Evolutionary conservation across 2,888 invertebrate species (phyloP).

Genomic region (Dicyrtomina minuta): DNA sequence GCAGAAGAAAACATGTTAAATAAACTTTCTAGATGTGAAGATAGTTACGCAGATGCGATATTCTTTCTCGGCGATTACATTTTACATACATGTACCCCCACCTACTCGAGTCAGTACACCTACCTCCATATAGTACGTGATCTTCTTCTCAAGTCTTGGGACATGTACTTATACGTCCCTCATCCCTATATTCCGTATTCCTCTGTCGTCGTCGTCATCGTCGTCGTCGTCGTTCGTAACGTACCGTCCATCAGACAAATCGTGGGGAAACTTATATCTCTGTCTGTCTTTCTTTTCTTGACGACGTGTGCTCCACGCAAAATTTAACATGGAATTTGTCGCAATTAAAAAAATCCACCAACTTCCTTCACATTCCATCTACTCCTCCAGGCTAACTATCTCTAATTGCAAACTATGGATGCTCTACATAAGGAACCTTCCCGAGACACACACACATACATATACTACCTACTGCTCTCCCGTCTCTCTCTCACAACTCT

Average conservation of each 20-base stretch:
- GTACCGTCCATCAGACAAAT: conserved; percentile 19
- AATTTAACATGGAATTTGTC: conserved; percentile 54
- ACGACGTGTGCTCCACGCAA: conserved; percentile 44
- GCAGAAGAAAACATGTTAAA: conserved; percentile 28
- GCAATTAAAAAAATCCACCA: conserved; percentile 49
- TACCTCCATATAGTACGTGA: background rate
- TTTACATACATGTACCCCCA: too few relatives aligned
- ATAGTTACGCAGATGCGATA: conserved; percentile 29
- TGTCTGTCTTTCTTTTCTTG: background rate
- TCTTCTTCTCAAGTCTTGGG: background rate
- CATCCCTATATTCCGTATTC: background rate
- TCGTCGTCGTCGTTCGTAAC: background rate
- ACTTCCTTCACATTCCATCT: conserved; percentile 19
- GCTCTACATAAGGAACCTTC: too few relatives aligned
- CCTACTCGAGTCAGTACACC: too few relatives aligned
- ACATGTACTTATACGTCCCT: background rate
- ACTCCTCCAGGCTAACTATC: background rate
- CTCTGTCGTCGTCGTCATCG: background rate
- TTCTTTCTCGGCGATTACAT: background rate
- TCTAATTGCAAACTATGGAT: background rate
- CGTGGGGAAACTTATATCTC: conserved; percentile 15
- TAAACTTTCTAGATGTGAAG: conserved; percentile 33
- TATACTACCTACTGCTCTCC: background rate
- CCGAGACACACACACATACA: background rate
- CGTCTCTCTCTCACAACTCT: background rate